A percentile compares a stretch with the other conserved stretches of the same genome.
Evolutionary conservation across 1,140 invertebrate species (phyloP).

Genomic region (Colletes gigas): DNA sequence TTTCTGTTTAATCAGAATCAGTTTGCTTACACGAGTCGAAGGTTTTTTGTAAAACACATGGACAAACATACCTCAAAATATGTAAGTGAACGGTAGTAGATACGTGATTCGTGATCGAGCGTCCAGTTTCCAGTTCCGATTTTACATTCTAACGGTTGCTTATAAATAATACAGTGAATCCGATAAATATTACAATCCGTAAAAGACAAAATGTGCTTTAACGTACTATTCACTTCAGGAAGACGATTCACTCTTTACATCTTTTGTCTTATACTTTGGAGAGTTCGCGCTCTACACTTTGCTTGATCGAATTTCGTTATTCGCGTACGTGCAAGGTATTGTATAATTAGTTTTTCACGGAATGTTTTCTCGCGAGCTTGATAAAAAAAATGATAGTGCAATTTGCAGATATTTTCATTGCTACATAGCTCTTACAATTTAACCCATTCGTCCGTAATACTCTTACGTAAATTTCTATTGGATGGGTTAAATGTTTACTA

Average conservation of each 20-base stretch:
- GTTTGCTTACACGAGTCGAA: slow-evolving; percentile 23
- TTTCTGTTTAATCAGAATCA: slow-evolving; percentile 18
- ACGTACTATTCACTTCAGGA: background rate
- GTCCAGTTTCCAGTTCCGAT: background rate
- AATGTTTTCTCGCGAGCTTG: slow-evolving; percentile 22
- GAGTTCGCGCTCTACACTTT: background rate
- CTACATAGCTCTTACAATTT: background rate
- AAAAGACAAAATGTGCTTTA: background rate
- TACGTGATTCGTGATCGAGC: background rate
- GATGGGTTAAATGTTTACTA: background rate
- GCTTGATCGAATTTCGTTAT: background rate
- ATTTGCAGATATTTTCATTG: slow-evolving; percentile 29
- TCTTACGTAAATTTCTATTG: slow-evolving; percentile 1
- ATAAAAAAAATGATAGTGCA: background rate
- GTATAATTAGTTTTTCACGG: slow-evolving; percentile 21
- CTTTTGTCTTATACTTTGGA: background rate
- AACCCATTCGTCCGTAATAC: background rate
- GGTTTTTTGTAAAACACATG: slow-evolving; percentile 16
- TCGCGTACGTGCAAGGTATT: slow-evolving; percentile 14
- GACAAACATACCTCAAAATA: slow-evolving; percentile 36
- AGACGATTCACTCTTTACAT: background rate
- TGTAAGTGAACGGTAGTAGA: slow-evolving; percentile 22
- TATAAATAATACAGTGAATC: background rate
- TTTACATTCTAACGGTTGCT: background rate
- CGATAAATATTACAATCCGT: no score